Base-by-base conservation (phyloP, 2,888 invertebrate genomes). In the Melieria picta region DNA sequence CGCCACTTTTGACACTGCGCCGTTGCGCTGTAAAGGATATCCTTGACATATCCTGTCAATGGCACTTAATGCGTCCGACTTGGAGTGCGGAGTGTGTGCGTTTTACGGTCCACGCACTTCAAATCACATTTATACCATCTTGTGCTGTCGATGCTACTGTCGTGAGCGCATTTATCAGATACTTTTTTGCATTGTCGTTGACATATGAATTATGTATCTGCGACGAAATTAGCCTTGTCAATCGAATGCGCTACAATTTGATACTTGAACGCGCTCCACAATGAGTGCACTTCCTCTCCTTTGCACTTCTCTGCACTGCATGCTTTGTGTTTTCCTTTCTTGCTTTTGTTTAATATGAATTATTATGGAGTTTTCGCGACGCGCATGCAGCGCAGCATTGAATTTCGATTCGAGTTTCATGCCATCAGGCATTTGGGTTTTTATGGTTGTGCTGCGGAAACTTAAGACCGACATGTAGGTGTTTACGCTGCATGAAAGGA, bases 21-120 rank as follows among this genome's bases (percentile, higher is more conserved):
- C 68, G 69, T 50, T 72, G 73, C 79, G 66, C 75, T 82, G 78
- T 79, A 79, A 79, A 84, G 85, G 85, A 85, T 84, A 85, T 85
- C 84, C 85, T 84, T 84, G 84, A 85, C 85, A 85, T 81, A 84
- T 84, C 85, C 85, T 85, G 85, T 79, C 81, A 80, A 79, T 79
- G 74, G 74, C 73, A 69, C 76, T 77, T 72, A 75, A 30, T 30
- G 30, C 30, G 3, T 30, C 1, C 30, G 30, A 30, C 30, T 30
- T 30, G 30, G 30, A 30, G 30, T 30, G 30, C 30, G 30, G 30
- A 30, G 30, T 30, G 30, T 30, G 30, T 30, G 30, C 30, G 30
- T 30, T 30, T 30, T 30, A 30, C 30, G 30, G 30, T 30, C 30
- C 30, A 30, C 30, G 30, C 30, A 30, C 30, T 30, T 30, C 30